Percentiles rank a stretch among this genome's conserved stretches.
Conservation (phyloP, 2,113 vertebrate genomes). For the Pituophis catenifer region DNA sequence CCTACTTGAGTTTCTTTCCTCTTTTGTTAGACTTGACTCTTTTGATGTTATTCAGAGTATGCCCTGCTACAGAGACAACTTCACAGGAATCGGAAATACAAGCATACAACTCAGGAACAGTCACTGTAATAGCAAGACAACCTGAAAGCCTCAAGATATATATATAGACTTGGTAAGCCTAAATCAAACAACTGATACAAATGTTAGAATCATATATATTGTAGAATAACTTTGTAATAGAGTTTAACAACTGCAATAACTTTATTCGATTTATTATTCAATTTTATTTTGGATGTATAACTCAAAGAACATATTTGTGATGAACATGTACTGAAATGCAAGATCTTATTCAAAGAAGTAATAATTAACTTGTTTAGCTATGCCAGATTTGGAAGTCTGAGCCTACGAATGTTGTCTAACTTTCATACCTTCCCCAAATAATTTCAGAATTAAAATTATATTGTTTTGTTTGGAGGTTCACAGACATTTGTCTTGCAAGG, state of each 20-base stretch:
- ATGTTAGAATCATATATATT: background rate
- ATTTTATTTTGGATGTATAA: background rate
- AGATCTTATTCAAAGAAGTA: background rate
- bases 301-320: background rate
- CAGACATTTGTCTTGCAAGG: background rate
- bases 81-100: slow-evolving; percentile 87
- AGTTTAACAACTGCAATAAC: background rate
- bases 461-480: background rate
- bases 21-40: slow-evolving; percentile 86
- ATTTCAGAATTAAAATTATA: background rate
- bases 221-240: background rate
- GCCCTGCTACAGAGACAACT: slow-evolving; percentile 84
- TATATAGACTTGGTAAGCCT: background rate
- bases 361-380: background rate
- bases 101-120: slow-evolving; percentile 67
- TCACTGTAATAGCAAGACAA: slow-evolving; percentile 67
- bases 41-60: slow-evolving; percentile 91
- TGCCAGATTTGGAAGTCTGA: background rate
- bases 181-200: background rate
- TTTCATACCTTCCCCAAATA: background rate
- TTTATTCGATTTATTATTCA: background rate
- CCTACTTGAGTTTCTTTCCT: slow-evolving; percentile 90
- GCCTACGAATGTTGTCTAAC: background rate
- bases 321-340: background rate
- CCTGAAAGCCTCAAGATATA: slow-evolving; percentile 48